Percentiles rank a stretch among this genome's conserved stretches.
Evolutionary conservation across 1,140 invertebrate genomes (phyloP).

Genomic region (Zaprionus gabonicus): DNA sequence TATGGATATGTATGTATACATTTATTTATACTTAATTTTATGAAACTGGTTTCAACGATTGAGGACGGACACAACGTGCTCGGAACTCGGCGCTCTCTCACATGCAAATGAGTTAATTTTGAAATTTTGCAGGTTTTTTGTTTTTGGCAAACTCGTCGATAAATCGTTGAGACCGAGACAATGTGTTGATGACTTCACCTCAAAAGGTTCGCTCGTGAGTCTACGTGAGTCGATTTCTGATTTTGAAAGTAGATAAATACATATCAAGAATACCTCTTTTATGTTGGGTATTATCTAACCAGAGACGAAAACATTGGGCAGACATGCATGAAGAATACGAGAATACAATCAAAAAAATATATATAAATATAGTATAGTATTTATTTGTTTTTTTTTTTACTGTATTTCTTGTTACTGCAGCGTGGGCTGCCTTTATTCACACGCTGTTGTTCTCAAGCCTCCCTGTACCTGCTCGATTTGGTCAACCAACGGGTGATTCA

Average conservation of each 20-base stretch:
- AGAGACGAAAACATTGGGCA: neutral
- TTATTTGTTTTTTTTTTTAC: neutral
- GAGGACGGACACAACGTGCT: slow-evolving; percentile 21
- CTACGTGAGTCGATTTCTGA: slow-evolving; percentile 58
- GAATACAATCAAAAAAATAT: neutral
- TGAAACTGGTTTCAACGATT: slow-evolving; percentile 71
- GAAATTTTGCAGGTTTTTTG: slow-evolving; percentile 54
- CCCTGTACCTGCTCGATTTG: slow-evolving; percentile 19
- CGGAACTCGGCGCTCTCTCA: slow-evolving; percentile 17
- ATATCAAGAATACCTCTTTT: slow-evolving; percentile 10
- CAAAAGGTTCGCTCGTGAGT: slow-evolving; percentile 29
- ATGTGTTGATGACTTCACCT: slow-evolving; percentile 76
- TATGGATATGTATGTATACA: neutral
- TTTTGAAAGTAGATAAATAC: slow-evolving; percentile 23
- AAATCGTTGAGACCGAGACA: slow-evolving; percentile 48
- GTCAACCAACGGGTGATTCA: slow-evolving; percentile 25
- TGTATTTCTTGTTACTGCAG: neutral
- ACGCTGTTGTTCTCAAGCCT: slow-evolving; percentile 29
- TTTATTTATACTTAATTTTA: slow-evolving; percentile 36
- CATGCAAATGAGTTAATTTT: slow-evolving; percentile 79
- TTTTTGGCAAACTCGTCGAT: slow-evolving; percentile 60
- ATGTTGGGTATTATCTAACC: slow-evolving; percentile 28
- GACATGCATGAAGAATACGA: neutral
- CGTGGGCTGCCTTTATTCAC: slow-evolving; percentile 25
- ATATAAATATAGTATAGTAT: neutral